These are phyloP conservation scores for Drosophila fuyamai DNA, from an alignment of 1,140 invertebrate genomes.

Conservation along the genomic window DNA sequence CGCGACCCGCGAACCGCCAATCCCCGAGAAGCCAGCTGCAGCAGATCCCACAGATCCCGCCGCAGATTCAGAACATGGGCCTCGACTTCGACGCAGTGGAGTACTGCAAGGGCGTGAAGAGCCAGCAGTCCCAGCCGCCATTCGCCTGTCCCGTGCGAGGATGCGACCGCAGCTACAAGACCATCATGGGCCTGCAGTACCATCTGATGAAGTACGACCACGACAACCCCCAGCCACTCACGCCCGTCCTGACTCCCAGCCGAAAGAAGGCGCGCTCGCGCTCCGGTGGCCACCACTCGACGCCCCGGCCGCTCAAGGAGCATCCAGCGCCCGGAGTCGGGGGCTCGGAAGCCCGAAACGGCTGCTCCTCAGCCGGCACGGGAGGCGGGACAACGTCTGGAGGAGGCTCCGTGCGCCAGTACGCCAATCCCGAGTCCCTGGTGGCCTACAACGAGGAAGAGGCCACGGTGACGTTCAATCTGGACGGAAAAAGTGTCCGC, in stretches of 20 bases:
- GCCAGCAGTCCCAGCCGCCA: slow-evolving; percentile 90
- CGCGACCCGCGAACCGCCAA: slow-evolving; percentile 38
- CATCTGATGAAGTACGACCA: slow-evolving; percentile 94
- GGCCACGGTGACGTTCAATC: slow-evolving; percentile 93
- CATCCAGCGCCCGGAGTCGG: slow-evolving; percentile 18
- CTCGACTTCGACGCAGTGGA: slow-evolving; percentile 92
- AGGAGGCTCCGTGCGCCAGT: slow-evolving; percentile 10
- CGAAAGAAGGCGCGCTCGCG: slow-evolving; percentile 86
- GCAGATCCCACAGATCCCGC: slow-evolving; percentile 47
- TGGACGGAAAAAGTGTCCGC: slow-evolving; percentile 89
- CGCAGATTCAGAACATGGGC: slow-evolving; percentile 69
- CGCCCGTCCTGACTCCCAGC: slow-evolving; percentile 84
- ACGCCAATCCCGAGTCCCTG: slow-evolving; percentile 84
- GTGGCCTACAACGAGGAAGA: slow-evolving; percentile 86
- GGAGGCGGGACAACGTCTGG: slow-evolving; percentile 62
- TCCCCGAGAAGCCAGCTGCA: slow-evolving; percentile 44
- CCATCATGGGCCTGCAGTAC: slow-evolving; percentile 93
- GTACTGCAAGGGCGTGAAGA: slow-evolving; percentile 92
- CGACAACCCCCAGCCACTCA: slow-evolving; percentile 87
- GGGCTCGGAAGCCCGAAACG: slow-evolving; percentile 27
- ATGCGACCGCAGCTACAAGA: slow-evolving; percentile 94
- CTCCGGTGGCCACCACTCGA: slow-evolving; percentile 67
- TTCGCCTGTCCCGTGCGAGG: slow-evolving; percentile 93
- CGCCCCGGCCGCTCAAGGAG: slow-evolving; percentile 60
- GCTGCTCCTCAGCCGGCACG: slow-evolving; percentile 11